Percentiles rank a stretch among this genome's conserved stretches.
Evolutionary conservation across 2,113 vertebrate genomes (phyloP).

Genomic region (Takifugu flavidus): DNA sequence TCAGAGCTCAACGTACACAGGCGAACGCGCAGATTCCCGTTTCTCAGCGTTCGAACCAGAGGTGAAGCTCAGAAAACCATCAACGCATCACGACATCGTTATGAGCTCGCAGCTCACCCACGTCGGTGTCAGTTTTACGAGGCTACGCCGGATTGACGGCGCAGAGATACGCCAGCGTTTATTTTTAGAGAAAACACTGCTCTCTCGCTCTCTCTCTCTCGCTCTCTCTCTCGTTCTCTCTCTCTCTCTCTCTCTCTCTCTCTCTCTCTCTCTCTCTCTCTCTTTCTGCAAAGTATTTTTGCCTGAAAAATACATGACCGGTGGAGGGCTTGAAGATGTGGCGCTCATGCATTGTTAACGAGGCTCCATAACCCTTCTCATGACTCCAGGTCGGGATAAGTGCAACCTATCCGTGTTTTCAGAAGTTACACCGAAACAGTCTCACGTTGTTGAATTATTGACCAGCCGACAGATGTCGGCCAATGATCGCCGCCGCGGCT

Average conservation of each 20-base stretch:
- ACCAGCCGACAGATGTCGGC: conserved; percentile 51
- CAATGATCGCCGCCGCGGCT: conserved; percentile 1
- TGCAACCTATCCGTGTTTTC: conserved; percentile 70
- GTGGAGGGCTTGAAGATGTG: conserved; percentile 45
- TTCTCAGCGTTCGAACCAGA: not conserved
- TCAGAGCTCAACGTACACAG: conserved; percentile 1
- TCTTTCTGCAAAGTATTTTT: conserved; percentile 61
- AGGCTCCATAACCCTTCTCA: conserved; percentile 62
- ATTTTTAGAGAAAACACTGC: conserved; percentile 70
- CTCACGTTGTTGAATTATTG: conserved; percentile 65
- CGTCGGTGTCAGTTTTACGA: conserved; percentile 48
- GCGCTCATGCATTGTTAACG: conserved; percentile 66
- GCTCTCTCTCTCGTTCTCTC: conserved; percentile 8
- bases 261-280: conserved; percentile 12
- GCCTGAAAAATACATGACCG: conserved; percentile 74
- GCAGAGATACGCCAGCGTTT: conserved; percentile 45
- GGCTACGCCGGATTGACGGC: conserved; percentile 47
- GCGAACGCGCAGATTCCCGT: too few species aligned
- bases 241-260: conserved; percentile 4
- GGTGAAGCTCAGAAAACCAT: conserved; percentile 28
- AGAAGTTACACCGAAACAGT: conserved; percentile 50
- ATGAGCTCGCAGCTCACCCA: conserved; percentile 41
- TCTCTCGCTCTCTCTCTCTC: conserved; percentile 22
- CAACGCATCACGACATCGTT: conserved; percentile 13
- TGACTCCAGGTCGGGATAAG: conserved; percentile 66